These are phyloP conservation scores for Takifugu bimaculatus DNA, from an alignment of 2,113 vertebrate species.

Conservation along the genomic window DNA sequence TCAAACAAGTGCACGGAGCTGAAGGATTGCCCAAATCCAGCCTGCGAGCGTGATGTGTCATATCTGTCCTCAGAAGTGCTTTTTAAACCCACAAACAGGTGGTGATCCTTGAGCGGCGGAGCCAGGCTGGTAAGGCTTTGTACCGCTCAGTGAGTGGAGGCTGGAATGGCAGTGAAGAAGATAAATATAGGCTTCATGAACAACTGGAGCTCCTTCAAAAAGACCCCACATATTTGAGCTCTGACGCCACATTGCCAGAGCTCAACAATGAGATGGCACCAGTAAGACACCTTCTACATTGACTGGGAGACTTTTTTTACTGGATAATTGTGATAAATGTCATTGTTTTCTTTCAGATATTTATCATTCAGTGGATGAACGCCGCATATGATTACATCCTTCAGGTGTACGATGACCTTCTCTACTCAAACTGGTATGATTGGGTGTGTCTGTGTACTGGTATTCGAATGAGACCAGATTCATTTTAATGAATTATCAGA, in stretches of 20 bases:
- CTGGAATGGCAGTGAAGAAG: slow-evolving; percentile 89
- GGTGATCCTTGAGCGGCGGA: slow-evolving; percentile 87
- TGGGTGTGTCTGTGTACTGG: background rate
- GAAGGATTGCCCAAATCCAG: background rate
- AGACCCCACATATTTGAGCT: slow-evolving; percentile 81
- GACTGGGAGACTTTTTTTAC: background rate
- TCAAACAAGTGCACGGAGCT: background rate
- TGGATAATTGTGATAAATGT: background rate
- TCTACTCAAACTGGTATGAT: slow-evolving; percentile 92
- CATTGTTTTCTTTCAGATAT: slow-evolving; percentile 71
- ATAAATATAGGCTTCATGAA: slow-evolving; percentile 82
- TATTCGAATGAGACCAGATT: slow-evolving; percentile 5
- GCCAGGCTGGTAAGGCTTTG: slow-evolving; percentile 76
- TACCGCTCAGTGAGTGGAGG: slow-evolving; percentile 80
- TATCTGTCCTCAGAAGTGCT: background rate
- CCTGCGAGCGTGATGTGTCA: no score
- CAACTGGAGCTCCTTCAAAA: slow-evolving; percentile 86
- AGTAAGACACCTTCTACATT: slow-evolving; percentile 67
- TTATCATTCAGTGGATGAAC: slow-evolving; percentile 87
- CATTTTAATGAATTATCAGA: background rate
- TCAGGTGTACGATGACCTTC: slow-evolving; percentile 83
- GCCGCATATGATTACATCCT: slow-evolving; percentile 77
- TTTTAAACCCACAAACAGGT: slow-evolving; percentile 72
- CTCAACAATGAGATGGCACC: slow-evolving; percentile 90
- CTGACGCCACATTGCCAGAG: slow-evolving; percentile 81